Conservation (phyloP, 2,797 vertebrate species). For the Dicrostonyx torquatus region DNA sequence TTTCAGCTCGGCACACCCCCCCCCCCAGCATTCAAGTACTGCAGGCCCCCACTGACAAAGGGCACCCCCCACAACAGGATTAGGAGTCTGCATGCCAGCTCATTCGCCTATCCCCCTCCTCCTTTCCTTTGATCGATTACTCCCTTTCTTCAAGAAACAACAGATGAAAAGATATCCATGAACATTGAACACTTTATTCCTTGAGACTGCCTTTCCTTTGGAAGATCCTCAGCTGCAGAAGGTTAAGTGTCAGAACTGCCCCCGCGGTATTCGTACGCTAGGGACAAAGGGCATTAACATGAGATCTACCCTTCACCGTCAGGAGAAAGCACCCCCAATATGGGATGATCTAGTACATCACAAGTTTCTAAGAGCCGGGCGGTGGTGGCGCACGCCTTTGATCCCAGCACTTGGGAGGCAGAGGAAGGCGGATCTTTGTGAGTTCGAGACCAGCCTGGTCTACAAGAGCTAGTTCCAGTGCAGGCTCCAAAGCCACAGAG, state of each 20-base stretch:
- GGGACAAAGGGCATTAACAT: slow-evolving; percentile 19
- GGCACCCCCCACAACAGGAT: neutral
- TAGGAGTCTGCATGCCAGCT: neutral
- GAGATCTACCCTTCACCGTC: neutral
- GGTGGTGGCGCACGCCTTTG: too few relatives aligned
- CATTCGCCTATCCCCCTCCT: neutral
- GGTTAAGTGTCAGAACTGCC: neutral
- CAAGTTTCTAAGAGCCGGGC: slow-evolving; percentile 39
- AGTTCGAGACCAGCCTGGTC: too few relatives aligned
- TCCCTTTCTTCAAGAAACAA: slow-evolving; percentile 20
- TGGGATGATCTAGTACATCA: neutral
- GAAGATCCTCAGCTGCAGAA: slow-evolving; percentile 29
- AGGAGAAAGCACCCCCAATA: slow-evolving; percentile 26
- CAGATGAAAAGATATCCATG: slow-evolving; percentile 7
- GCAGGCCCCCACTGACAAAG: neutral
- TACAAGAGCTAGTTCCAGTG: too few relatives aligned
- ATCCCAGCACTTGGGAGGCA: too few relatives aligned
- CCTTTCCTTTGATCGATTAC: neutral
- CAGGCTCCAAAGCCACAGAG: too few relatives aligned
- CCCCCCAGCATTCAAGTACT: neutral
- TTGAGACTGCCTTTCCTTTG: slow-evolving; percentile 13
- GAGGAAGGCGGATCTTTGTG: too few relatives aligned
- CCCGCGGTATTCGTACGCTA: slow-evolving; percentile 31
- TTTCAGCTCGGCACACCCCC: neutral
- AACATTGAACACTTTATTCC: neutral